phyloP scores from a whole-genome alignment of 2,888 invertebrate genomes.

The Apotomis turbidana region DNA sequence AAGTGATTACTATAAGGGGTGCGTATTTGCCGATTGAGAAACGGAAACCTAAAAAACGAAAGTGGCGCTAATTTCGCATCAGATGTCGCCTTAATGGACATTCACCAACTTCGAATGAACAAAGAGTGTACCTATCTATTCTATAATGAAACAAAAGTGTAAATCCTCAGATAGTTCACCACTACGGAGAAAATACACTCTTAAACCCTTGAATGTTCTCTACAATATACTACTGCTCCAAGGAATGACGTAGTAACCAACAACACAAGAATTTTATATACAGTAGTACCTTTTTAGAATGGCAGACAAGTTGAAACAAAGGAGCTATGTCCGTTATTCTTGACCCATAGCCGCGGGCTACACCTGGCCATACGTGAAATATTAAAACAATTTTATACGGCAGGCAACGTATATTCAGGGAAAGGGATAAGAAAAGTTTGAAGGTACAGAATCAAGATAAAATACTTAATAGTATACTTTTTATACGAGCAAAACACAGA shows the following conservation, averaged over 20 bases:
- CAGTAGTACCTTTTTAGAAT: background rate
- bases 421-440: background rate
- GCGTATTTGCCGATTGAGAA: too few species aligned
- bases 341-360: constrained; percentile 2
- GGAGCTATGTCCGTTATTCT: constrained; percentile 1
- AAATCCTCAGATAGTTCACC: background rate
- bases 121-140: background rate
- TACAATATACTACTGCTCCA: background rate
- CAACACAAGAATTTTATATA: background rate
- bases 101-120: background rate
- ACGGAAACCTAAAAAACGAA: too few species aligned
- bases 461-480: too few species aligned
- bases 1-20: too few species aligned
- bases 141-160: constrained; percentile 10
- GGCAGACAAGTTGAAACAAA: background rate
- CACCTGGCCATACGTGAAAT: background rate
- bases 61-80: too few species aligned
- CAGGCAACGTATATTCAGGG: background rate
- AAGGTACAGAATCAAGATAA: background rate
- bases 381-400: constrained; percentile 4
- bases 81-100: background rate
- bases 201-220: background rate
- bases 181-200: background rate
- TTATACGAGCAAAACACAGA: too few species aligned
- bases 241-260: background rate